Evolutionary conservation across 2,888 invertebrate species (phyloP).

Genomic region (Apamea epomidion): DNA sequence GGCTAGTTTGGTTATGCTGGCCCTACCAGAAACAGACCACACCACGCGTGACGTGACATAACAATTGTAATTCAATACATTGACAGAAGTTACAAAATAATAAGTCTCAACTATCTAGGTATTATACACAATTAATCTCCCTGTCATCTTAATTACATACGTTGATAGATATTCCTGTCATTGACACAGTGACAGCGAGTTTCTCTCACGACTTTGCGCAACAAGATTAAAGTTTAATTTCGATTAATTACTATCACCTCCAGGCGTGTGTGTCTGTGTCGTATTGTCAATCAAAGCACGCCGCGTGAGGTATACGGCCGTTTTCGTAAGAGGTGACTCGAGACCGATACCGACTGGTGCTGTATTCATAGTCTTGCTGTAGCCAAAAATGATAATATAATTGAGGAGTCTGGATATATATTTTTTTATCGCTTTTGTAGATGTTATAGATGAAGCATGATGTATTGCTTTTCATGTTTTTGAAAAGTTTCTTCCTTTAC

Average conservation of each 20-base stretch:
- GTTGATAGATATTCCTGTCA: constrained; percentile 49
- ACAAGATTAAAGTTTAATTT: constrained; percentile 58
- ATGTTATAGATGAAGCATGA: neutral
- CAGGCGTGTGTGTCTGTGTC: constrained; percentile 52
- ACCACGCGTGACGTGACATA: neutral
- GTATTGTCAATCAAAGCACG: constrained; percentile 81
- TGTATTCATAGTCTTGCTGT: constrained; percentile 77
- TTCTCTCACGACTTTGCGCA: constrained; percentile 58
- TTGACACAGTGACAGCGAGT: constrained; percentile 29
- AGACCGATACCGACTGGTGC: constrained; percentile 71
- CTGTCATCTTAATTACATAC: constrained; percentile 39
- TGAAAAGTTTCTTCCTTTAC: neutral
- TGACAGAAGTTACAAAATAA: constrained; percentile 28
- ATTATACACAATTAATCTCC: constrained; percentile 37
- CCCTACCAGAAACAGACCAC: neutral
- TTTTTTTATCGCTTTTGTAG: neutral
- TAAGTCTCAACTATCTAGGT: constrained; percentile 7
- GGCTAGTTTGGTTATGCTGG: no score
- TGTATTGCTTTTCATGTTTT: neutral
- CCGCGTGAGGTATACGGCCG: constrained; percentile 78
- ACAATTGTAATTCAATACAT: neutral
- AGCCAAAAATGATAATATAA: neutral
- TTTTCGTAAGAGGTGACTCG: constrained; percentile 86
- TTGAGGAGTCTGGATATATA: no score
- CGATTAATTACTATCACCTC: constrained; percentile 58